phyloP scores from a whole-genome alignment of 2,797 vertebrate genomes.

The Staurois parvus region DNA sequence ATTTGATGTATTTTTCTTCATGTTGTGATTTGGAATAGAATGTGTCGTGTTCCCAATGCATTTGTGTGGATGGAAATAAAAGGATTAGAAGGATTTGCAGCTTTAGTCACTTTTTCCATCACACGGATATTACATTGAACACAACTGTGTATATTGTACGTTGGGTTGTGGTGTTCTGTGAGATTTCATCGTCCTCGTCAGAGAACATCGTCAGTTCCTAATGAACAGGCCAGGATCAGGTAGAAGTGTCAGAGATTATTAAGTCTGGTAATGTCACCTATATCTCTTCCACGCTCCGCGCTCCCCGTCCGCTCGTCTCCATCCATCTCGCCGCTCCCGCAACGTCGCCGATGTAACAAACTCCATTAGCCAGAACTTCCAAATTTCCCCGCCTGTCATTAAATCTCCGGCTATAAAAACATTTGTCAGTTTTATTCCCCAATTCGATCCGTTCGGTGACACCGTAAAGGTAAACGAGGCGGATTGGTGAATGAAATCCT shows the following conservation, averaged over 20 bases:
- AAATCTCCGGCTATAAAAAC: conserved; percentile 37
- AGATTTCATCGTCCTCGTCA: no score
- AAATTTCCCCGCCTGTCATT: background rate
- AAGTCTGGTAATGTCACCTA: conserved; percentile 20
- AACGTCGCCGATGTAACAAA: background rate
- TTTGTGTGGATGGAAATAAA: no score
- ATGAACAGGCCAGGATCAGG: no score
- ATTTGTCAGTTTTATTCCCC: conserved; percentile 21
- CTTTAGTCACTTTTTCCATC: no score
- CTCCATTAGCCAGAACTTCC: conserved; percentile 26
- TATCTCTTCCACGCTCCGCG: conserved; percentile 27
- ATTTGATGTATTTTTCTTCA: no score
- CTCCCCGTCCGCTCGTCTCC: background rate
- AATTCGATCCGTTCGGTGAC: conserved; percentile 31
- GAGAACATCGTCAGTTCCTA: no score
- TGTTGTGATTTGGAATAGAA: no score
- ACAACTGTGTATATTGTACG: no score
- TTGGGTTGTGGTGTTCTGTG: no score
- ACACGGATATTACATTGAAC: no score
- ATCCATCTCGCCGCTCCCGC: background rate
- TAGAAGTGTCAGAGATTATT: background rate
- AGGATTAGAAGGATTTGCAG: no score
- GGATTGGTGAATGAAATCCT: background rate
- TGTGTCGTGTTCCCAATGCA: no score
- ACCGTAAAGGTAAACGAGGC: conserved; percentile 41